A percentile compares a stretch with the other conserved stretches of the same genome.
phyloP scores from a whole-genome alignment of 2,797 vertebrate species.

The Sternarchorhynchus goeldii region DNA sequence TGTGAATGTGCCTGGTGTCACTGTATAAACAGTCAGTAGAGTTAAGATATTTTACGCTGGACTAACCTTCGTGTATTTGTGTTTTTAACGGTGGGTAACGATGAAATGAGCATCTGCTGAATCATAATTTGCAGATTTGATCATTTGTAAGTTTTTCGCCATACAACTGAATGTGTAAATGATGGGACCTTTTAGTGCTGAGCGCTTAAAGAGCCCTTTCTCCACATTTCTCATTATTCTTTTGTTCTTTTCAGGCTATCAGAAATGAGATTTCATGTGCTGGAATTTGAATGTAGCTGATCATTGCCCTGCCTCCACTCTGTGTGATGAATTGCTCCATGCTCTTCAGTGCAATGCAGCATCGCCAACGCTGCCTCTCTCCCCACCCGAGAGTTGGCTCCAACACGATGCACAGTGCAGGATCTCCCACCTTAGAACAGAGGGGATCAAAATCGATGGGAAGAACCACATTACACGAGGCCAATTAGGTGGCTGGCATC shows the following conservation, averaged over 20 bases:
- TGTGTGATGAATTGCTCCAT: not conserved
- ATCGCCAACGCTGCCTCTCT: not conserved
- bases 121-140: constrained; percentile 17
- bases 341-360: not conserved
- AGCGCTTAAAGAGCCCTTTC: not conserved
- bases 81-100: not conserved
- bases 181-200: not conserved
- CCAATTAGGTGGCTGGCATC: constrained; percentile 24
- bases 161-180: not conserved
- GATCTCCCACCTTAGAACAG: not conserved
- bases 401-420: not conserved
- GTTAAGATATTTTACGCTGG: constrained; percentile 29
- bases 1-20: constrained; percentile 61
- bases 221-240: not conserved
- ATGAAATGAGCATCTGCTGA: not conserved
- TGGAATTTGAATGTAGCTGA: constrained; percentile 4
- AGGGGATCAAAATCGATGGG: constrained; percentile 24
- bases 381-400: constrained; percentile 24
- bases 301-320: not conserved
- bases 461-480: constrained; percentile 21
- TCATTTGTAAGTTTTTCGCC: not conserved
- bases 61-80: constrained; percentile 3
- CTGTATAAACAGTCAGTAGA: constrained; percentile 47
- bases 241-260: not conserved
- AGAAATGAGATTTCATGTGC: not conserved